These are phyloP conservation scores for Ptychoptera albimana DNA, from an alignment of 2,888 invertebrate genomes.

Conservation along the genomic window DNA sequence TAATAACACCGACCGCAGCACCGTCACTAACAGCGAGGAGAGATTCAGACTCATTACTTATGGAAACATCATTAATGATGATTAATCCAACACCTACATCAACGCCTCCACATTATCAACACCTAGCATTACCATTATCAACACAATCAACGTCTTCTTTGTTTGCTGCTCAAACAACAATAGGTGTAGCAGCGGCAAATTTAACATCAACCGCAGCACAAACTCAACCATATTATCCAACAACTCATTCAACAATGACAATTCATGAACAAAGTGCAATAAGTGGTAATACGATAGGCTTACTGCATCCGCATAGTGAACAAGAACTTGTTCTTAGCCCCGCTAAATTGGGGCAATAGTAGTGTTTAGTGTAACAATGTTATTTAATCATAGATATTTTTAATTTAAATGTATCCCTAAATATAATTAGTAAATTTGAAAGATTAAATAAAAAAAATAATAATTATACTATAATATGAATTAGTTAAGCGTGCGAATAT, in stretches of 20 bases:
- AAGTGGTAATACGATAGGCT: constrained; percentile 4
- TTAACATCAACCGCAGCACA: constrained; percentile 1
- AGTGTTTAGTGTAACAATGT: constrained; percentile 6
- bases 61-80: constrained; percentile 28
- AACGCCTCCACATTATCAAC: constrained; percentile 2
- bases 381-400: too few relatives aligned
- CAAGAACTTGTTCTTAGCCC: constrained; percentile 30
- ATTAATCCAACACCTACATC: constrained; percentile 13
- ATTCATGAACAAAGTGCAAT: constrained; percentile 5
- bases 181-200: background rate
- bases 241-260: constrained; percentile 4
- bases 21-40: constrained; percentile 16
- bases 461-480: too few relatives aligned
- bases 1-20: constrained; percentile 5
- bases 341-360: constrained; percentile 30
- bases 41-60: constrained; percentile 18
- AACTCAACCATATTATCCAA: background rate
- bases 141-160: constrained; percentile 17
- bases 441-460: too few relatives aligned
- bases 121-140: constrained; percentile 7
- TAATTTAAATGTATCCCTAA: too few relatives aligned
- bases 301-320: constrained; percentile 13
- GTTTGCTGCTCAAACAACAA: constrained; percentile 18
- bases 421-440: too few relatives aligned
- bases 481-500: too few relatives aligned